Evolutionary conservation across 2,797 vertebrate species (phyloP).

Genomic region (Sebastes vulpes): DNA sequence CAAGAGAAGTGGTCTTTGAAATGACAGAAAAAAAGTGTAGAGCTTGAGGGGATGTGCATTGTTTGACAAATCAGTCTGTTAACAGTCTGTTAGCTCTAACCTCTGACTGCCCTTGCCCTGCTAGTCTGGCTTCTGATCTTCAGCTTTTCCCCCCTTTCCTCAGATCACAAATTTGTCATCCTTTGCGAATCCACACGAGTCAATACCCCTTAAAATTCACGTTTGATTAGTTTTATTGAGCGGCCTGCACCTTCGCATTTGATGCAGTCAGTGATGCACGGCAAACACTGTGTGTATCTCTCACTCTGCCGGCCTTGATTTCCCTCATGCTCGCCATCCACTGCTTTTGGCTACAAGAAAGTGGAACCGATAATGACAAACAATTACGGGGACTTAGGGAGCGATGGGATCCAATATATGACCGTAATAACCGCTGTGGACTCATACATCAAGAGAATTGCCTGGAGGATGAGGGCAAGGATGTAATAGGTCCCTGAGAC

Average conservation of each 20-base stretch:
- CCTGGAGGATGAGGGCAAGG: slow-evolving; percentile 30
- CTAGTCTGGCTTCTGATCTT: slow-evolving; percentile 42
- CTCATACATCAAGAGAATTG: slow-evolving; percentile 40
- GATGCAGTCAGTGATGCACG: slow-evolving; percentile 53
- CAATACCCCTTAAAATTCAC: slow-evolving; percentile 80
- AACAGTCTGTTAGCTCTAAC: slow-evolving; percentile 9
- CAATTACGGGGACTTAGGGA: slow-evolving; percentile 48
- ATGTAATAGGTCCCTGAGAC: slow-evolving; percentile 34
- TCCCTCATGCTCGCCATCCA: slow-evolving; percentile 5
- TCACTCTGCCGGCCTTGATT: slow-evolving; percentile 20
- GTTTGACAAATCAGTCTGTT: slow-evolving; percentile 18
- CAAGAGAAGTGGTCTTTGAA: background rate
- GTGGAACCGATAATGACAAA: slow-evolving; percentile 59
- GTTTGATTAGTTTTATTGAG: slow-evolving; percentile 80
- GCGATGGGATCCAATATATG: slow-evolving; percentile 37
- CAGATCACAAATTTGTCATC: slow-evolving; percentile 57
- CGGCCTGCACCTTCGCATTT: slow-evolving; percentile 51
- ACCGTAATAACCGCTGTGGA: slow-evolving; percentile 46
- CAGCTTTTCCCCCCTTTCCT: slow-evolving; percentile 10
- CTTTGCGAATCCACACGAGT: slow-evolving; percentile 40
- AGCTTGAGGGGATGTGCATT: background rate
- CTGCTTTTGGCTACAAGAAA: slow-evolving; percentile 34
- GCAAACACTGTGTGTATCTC: slow-evolving; percentile 55
- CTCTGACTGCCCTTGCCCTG: slow-evolving; percentile 54
- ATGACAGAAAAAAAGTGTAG: background rate